Conservation (phyloP, 2,797 vertebrate genomes). For the Halcyon smyrnensis region DNA sequence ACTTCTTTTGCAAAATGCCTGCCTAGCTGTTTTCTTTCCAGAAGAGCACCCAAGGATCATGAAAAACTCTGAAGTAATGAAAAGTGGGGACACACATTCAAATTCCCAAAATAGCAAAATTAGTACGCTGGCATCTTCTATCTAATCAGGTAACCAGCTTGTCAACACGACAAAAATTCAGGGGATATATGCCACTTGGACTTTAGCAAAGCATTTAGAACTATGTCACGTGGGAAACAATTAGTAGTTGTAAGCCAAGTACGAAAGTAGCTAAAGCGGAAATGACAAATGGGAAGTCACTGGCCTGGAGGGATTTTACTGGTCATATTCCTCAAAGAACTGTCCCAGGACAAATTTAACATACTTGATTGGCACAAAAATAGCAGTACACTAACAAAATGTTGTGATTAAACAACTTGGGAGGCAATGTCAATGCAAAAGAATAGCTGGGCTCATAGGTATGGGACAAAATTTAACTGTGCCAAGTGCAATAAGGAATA, state of each 20-base stretch:
- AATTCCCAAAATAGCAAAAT: background rate
- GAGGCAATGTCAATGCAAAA: background rate
- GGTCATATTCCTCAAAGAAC: background rate
- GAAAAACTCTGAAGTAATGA: background rate
- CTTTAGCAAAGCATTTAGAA: background rate
- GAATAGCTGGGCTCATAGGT: background rate
- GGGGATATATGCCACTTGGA: background rate
- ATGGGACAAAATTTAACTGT: background rate
- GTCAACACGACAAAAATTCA: background rate
- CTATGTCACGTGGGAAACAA: background rate
- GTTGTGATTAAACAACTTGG: background rate
- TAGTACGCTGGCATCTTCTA: background rate
- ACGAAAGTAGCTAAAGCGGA: background rate
- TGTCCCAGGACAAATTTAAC: background rate
- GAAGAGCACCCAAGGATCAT: background rate
- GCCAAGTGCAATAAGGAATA: background rate
- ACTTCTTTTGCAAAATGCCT: background rate
- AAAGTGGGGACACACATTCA: background rate
- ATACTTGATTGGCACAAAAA: background rate
- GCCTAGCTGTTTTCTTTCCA: background rate
- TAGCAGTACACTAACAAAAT: background rate
- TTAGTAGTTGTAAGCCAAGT: background rate
- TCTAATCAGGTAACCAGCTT: background rate
- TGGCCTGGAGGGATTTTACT: background rate
- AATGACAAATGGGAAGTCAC: background rate